These are phyloP conservation scores for Lepidotrigona ventralis DNA, from an alignment of 1,140 invertebrate genomes.

Conservation along the genomic window DNA sequence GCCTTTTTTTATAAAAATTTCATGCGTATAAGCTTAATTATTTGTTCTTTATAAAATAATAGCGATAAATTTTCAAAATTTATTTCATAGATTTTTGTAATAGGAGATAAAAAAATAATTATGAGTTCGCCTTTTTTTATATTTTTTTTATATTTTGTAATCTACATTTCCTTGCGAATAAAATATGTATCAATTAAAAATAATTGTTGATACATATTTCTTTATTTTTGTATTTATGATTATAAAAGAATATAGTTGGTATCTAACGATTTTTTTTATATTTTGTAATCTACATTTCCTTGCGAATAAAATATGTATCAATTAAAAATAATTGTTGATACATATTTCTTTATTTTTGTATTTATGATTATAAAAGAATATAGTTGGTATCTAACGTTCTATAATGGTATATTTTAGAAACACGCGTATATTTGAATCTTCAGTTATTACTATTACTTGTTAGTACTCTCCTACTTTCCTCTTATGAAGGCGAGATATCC, in stretches of 20 bases:
- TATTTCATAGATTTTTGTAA: background rate
- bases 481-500: conserved; percentile 5
- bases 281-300: background rate
- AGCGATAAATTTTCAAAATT: conserved; percentile 1
- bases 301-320: background rate
- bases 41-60: no score
- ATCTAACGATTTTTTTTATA: no score
- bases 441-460: background rate
- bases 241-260: background rate
- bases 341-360: background rate
- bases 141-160: background rate
- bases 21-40: background rate
- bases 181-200: background rate
- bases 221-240: background rate
- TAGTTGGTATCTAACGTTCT: background rate
- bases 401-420: background rate
- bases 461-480: background rate
- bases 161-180: background rate
- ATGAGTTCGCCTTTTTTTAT: background rate
- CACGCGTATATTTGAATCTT: conserved; percentile 6
- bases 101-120: background rate
- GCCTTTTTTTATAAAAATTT: background rate
- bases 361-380: background rate
- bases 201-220: background rate
- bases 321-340: background rate